A percentile compares a stretch with the other conserved stretches of the same genome.
These are phyloP conservation scores for Amiota mariae DNA, from an alignment of 2,888 invertebrate genomes.

Conservation along the genomic window DNA sequence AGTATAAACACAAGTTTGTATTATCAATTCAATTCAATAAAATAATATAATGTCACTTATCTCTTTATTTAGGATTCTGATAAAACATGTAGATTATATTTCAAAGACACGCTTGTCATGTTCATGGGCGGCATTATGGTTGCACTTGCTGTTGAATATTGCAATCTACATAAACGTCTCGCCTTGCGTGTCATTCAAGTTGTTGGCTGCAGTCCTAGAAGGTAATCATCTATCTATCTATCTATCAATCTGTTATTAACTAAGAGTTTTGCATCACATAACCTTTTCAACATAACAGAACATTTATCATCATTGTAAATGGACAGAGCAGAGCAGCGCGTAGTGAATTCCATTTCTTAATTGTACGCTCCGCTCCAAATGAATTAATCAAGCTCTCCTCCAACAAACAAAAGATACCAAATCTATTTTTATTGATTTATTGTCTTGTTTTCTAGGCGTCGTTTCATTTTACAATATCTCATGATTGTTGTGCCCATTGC, in stretches of 20 bases:
- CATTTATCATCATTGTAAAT: neutral
- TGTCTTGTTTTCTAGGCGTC: conserved; percentile 3
- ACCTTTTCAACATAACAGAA: too few species aligned
- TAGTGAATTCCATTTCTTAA: conserved; percentile 1
- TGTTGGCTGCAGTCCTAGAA: conserved; percentile 83
- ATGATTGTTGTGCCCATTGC: too few species aligned
- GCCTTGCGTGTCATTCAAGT: conserved; percentile 87
- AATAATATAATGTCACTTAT: neutral
- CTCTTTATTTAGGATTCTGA: conserved; percentile 72
- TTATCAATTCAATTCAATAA: conserved; percentile 22
- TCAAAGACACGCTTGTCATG: conserved; percentile 90
- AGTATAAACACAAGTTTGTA: conserved; percentile 3
- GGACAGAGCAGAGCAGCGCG: too few species aligned
- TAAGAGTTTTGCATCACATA: neutral
- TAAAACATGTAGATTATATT: conserved; percentile 81
- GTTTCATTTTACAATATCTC: too few species aligned
- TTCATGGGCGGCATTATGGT: conserved; percentile 92
- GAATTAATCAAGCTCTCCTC: conserved; percentile 14
- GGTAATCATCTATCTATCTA: conserved; percentile 71
- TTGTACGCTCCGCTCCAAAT: neutral
- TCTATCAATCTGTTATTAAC: conserved; percentile 36
- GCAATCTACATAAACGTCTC: conserved; percentile 89
- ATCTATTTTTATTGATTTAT: conserved; percentile 27
- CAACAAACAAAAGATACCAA: neutral
- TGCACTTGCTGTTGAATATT: conserved; percentile 91